Evolutionary conservation across 2,797 vertebrate genomes (phyloP).

Genomic region (Nyctalus aviator): DNA sequence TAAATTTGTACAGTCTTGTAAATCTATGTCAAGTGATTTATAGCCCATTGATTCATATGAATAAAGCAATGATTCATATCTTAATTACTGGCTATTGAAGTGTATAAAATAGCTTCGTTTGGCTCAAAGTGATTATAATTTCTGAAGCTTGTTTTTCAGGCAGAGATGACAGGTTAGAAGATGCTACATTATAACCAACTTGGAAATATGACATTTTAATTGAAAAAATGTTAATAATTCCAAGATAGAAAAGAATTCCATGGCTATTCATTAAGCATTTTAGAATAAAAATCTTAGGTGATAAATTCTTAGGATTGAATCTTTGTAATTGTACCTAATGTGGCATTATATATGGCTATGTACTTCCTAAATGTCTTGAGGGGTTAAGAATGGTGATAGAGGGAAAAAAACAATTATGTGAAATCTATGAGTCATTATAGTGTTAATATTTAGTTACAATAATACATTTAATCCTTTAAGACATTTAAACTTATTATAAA

Average conservation of each 20-base stretch:
- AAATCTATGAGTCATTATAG: neutral
- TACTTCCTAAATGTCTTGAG: slow-evolving; percentile 34
- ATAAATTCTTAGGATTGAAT: neutral
- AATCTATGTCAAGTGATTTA: slow-evolving; percentile 70
- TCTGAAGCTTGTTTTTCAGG: slow-evolving; percentile 61
- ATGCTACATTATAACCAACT: slow-evolving; percentile 27
- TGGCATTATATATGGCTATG: neutral
- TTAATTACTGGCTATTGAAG: slow-evolving; percentile 68
- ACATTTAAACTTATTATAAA: slow-evolving; percentile 48
- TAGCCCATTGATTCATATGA: slow-evolving; percentile 57
- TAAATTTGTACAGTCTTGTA: slow-evolving; percentile 55
- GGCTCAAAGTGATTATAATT: slow-evolving; percentile 51
- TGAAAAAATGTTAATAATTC: slow-evolving; percentile 58
- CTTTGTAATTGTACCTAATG: neutral
- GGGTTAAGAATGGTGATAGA: neutral
- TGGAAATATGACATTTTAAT: slow-evolving; percentile 66
- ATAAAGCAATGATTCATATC: slow-evolving; percentile 65
- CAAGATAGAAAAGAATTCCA: slow-evolving; percentile 35
- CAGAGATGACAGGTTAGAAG: slow-evolving; percentile 61
- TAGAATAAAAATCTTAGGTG: slow-evolving; percentile 29
- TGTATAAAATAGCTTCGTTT: slow-evolving; percentile 63
- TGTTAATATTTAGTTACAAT: slow-evolving; percentile 2
- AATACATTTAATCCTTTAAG: slow-evolving; percentile 49
- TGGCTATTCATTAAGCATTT: slow-evolving; percentile 40
- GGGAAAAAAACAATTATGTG: neutral